Evolutionary conservation across 2,113 vertebrate species (phyloP).

Genomic region (Cyanoramphus novaezelandiae): DNA sequence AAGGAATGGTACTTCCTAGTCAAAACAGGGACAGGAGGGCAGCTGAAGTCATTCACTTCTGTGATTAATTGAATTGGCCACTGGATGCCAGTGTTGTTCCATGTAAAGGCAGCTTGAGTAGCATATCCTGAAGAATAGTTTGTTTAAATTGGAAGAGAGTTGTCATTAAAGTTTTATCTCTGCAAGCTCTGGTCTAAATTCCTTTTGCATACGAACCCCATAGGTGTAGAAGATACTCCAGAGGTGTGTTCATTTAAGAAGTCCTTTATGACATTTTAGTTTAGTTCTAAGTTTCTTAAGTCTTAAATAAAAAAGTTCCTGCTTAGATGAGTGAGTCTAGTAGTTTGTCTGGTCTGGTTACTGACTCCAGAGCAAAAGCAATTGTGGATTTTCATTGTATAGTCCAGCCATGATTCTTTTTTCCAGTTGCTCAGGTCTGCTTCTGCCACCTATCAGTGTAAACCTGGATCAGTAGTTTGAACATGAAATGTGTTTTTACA

Average conservation of each 20-base stretch:
- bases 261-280: background rate
- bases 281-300: background rate
- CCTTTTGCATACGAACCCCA: background rate
- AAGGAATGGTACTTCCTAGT: background rate
- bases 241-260: background rate
- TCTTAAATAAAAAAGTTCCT: background rate
- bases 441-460: background rate
- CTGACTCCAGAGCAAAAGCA: background rate
- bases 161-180: background rate
- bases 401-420: background rate
- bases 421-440: background rate
- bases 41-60: background rate
- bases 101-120: background rate
- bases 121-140: slow-evolving; percentile 5
- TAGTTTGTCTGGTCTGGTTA: background rate
- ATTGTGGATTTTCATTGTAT: background rate
- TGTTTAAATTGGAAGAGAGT: slow-evolving; percentile 20
- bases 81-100: slow-evolving; percentile 73
- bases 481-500: background rate
- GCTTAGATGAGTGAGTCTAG: background rate
- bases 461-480: background rate
- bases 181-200: background rate
- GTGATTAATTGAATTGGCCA: slow-evolving; percentile 36
- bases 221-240: background rate
- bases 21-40: background rate